Conservation (phyloP, 2,797 vertebrate species). For the Phataginus tetradactyla region DNA sequence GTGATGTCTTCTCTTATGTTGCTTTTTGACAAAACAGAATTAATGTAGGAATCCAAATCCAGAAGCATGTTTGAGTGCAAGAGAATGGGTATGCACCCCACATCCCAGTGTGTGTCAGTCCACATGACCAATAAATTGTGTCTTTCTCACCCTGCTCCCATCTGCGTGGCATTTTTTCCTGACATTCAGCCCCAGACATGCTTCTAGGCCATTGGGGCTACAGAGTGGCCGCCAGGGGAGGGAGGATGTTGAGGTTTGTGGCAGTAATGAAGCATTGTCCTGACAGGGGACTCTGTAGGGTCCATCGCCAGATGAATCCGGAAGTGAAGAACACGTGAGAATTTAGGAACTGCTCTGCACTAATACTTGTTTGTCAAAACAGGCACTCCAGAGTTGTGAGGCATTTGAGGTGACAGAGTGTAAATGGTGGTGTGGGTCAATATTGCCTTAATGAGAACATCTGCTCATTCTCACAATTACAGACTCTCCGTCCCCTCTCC, state of each 20-base stretch:
- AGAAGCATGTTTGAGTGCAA: not conserved
- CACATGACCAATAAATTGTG: slow-evolving; percentile 69
- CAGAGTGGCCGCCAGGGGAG: not conserved
- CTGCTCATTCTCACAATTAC: too few relatives aligned
- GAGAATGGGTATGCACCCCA: not conserved
- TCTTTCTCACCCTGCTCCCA: not conserved
- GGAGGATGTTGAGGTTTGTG: not conserved
- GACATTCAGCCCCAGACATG: too few relatives aligned
- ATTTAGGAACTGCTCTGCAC: too few relatives aligned
- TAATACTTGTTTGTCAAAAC: too few relatives aligned
- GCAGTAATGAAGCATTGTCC: not conserved
- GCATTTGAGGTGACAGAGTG: too few relatives aligned
- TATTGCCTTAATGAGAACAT: too few relatives aligned
- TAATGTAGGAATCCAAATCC: not conserved
- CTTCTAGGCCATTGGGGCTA: not conserved
- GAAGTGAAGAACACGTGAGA: too few relatives aligned
- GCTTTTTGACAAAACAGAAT: slow-evolving; percentile 53
- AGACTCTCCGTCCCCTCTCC: too few relatives aligned
- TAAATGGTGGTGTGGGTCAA: too few relatives aligned
- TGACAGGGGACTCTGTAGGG: not conserved
- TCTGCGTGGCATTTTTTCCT: not conserved
- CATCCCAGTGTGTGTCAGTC: not conserved
- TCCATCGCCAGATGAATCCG: too few relatives aligned
- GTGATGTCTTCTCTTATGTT: not conserved
- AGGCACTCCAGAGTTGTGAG: too few relatives aligned